Evolutionary conservation across 2,797 vertebrate genomes (phyloP).

Genomic region (Manis pentadactyla): DNA sequence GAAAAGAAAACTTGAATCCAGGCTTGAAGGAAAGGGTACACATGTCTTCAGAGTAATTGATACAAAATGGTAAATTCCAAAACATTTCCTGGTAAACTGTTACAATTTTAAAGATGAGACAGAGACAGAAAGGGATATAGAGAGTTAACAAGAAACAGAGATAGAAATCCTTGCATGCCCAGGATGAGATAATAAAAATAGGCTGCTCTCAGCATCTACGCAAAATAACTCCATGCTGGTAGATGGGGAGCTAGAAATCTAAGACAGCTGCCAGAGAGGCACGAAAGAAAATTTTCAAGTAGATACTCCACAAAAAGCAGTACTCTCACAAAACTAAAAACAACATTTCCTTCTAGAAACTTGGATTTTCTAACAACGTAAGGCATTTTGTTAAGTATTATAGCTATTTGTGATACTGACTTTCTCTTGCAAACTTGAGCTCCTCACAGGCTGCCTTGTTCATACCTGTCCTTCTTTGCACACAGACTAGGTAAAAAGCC

Average conservation of each 20-base stretch:
- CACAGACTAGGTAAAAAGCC: neutral
- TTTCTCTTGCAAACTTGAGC: neutral
- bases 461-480: rapidly evolving
- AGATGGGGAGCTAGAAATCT: neutral
- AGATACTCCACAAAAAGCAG: neutral
- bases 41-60: neutral
- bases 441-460: neutral
- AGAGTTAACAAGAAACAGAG: neutral
- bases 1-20: neutral
- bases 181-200: neutral
- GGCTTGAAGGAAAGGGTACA: neutral
- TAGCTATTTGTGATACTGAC: neutral
- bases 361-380: neutral
- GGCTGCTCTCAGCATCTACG: neutral
- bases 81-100: neutral
- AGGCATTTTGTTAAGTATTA: neutral
- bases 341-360: neutral
- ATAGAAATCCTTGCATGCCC: neutral
- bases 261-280: neutral
- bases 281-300: neutral
- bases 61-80: neutral
- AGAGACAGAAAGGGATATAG: neutral
- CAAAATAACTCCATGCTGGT: neutral
- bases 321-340: neutral
- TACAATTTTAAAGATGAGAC: neutral